Evolutionary conservation across 2,888 invertebrate genomes (phyloP).

Genomic region (Agrenia bidenticulata): DNA sequence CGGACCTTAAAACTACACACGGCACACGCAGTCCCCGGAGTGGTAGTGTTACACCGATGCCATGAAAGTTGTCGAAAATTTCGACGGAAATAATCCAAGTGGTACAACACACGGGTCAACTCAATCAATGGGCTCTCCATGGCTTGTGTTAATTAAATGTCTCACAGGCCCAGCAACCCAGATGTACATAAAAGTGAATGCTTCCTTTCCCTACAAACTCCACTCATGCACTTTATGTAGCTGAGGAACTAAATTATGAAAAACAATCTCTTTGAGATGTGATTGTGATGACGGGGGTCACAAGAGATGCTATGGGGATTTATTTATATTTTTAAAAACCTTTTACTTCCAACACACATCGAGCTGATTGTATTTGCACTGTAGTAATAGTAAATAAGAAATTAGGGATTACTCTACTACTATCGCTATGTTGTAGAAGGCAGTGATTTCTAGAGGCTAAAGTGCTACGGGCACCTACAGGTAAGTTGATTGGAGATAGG

Average conservation of each 20-base stretch:
- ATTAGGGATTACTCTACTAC: neutral
- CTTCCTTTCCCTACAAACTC: too few species aligned
- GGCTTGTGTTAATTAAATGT: neutral
- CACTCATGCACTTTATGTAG: too few species aligned
- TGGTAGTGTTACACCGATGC: conserved; percentile 29
- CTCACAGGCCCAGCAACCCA: too few species aligned
- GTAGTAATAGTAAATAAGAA: too few species aligned
- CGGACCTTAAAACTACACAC: conserved; percentile 48
- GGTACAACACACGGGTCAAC: conserved; percentile 46
- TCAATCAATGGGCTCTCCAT: conserved; percentile 41
- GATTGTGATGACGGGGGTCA: too few species aligned
- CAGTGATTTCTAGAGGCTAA: conserved; percentile 2
- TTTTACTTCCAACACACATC: too few species aligned
- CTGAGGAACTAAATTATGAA: too few species aligned
- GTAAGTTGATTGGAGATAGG: neutral
- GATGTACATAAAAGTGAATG: too few species aligned
- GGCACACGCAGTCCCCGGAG: conserved; percentile 29
- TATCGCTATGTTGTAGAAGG: neutral
- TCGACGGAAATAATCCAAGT: conserved; percentile 49
- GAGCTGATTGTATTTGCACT: too few species aligned
- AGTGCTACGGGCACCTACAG: conserved; percentile 10
- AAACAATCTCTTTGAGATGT: too few species aligned
- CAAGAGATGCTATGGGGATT: too few species aligned
- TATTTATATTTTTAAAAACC: too few species aligned
- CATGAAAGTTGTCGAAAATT: conserved; percentile 40